Percentiles rank a stretch among this genome's conserved stretches.
These are phyloP conservation scores for Microctonus aethiopoides DNA, from an alignment of 2,888 invertebrate species.

Conservation along the genomic window DNA sequence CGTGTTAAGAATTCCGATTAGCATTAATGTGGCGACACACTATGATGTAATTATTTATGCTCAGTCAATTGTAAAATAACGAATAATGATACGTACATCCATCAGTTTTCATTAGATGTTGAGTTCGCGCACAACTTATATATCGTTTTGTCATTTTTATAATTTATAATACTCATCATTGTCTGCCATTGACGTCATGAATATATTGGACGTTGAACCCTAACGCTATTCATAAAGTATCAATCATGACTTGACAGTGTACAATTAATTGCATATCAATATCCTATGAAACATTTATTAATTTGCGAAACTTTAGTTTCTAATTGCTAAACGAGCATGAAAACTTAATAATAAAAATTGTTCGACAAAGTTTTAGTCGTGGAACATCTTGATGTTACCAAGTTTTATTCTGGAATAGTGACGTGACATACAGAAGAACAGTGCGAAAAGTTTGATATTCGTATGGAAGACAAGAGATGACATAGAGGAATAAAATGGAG, in stretches of 20 bases:
- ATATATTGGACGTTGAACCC: not conserved
- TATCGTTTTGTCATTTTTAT: not conserved
- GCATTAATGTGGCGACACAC: constrained; percentile 24
- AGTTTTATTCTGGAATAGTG: not conserved
- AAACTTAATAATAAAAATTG: not conserved
- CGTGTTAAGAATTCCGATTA: constrained; percentile 55
- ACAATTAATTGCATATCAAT: not conserved
- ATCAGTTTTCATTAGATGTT: constrained; percentile 46
- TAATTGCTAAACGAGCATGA: not conserved
- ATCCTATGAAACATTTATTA: not conserved
- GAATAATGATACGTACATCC: constrained; percentile 43
- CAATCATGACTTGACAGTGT: not conserved
- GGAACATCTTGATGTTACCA: not conserved
- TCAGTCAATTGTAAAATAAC: constrained; percentile 26
- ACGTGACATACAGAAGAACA: not conserved
- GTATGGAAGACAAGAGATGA: constrained; percentile 8
- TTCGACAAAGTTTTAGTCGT: not conserved
- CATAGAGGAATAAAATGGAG: constrained; percentile 28
- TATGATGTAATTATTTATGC: constrained; percentile 33
- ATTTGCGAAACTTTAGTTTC: not conserved
- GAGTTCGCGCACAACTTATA: constrained; percentile 6
- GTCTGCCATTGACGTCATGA: not conserved
- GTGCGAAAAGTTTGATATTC: constrained; percentile 14
- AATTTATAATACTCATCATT: not conserved
- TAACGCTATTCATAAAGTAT: not conserved